These are phyloP conservation scores for Falco peregrinus DNA, from an alignment of 2,797 vertebrate species.

Conservation along the genomic window DNA sequence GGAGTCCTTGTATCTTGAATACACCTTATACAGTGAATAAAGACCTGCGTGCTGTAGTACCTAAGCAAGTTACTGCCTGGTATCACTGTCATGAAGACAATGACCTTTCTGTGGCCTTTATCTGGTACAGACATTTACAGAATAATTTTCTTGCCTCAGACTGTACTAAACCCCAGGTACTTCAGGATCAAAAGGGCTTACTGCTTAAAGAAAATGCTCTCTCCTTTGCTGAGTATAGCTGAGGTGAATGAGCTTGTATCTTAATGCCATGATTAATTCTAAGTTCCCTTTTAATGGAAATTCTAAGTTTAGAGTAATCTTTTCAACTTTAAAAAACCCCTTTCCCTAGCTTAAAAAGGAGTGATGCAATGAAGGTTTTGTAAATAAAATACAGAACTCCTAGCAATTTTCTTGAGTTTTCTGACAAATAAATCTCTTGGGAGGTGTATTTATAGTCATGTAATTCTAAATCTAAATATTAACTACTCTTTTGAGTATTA, in stretches of 20 bases:
- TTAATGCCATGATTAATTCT: background rate
- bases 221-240: background rate
- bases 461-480: background rate
- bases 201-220: background rate
- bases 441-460: background rate
- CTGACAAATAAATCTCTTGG: background rate
- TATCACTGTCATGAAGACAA: background rate
- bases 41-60: background rate
- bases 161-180: background rate
- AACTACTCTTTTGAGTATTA: background rate
- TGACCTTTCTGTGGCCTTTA: background rate
- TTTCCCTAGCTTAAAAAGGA: background rate
- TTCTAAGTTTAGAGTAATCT: background rate
- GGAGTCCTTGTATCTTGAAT: background rate
- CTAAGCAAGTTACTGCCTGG: background rate
- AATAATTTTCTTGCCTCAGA: background rate
- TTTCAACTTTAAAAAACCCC: fast-evolving
- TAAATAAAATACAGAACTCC: background rate
- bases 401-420: background rate
- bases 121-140: background rate
- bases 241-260: background rate
- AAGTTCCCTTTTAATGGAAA: background rate
- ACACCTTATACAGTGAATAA: background rate
- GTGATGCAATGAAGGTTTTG: background rate
- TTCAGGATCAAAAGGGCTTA: background rate